These are phyloP conservation scores for Zosterops japonicus DNA, from an alignment of 2,113 vertebrate genomes.

Conservation along the genomic window DNA sequence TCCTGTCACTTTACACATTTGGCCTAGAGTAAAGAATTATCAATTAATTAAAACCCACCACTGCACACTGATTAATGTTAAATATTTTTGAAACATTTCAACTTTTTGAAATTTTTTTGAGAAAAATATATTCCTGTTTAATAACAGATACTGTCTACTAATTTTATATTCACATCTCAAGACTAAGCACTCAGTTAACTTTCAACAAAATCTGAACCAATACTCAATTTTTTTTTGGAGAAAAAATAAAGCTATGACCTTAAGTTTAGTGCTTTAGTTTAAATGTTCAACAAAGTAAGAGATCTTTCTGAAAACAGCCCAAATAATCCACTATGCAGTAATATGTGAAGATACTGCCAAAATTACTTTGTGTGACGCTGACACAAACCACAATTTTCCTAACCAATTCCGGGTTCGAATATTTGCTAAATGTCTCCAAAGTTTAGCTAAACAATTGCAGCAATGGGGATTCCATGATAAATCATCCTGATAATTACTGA, in stretches of 20 bases:
- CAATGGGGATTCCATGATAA: not conserved
- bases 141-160: not conserved
- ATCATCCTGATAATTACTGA: not conserved
- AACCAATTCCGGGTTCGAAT: not conserved
- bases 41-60: slow-evolving; percentile 1
- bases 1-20: not conserved
- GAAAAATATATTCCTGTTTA: not conserved
- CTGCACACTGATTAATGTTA: not conserved
- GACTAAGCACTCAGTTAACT: not conserved
- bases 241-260: not conserved
- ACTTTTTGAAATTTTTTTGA: not conserved
- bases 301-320: not conserved
- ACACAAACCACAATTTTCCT: not conserved
- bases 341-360: not conserved
- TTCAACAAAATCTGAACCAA: not conserved
- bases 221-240: not conserved
- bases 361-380: not conserved
- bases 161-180: not conserved
- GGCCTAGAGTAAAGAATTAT: not conserved
- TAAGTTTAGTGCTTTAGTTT: not conserved
- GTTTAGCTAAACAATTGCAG: not conserved
- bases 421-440: not conserved
- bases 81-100: not conserved
- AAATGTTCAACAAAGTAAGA: not conserved
- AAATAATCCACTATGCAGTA: not conserved